Conservation (phyloP, 2,888 invertebrate species). For the Linnaemya vulpina region DNA sequence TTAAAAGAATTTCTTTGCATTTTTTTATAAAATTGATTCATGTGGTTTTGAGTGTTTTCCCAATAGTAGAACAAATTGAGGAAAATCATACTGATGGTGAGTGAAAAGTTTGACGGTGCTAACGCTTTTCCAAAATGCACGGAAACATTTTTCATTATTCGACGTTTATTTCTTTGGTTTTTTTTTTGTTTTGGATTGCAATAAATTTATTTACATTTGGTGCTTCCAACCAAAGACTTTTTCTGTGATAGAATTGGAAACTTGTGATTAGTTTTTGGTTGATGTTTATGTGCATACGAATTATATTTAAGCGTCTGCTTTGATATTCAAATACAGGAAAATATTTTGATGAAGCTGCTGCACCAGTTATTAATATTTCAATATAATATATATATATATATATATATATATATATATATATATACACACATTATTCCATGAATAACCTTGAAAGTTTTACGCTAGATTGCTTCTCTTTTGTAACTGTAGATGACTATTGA, state of each 20-base stretch:
- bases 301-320: not conserved
- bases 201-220: not conserved
- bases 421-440: too few species aligned
- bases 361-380: too few species aligned
- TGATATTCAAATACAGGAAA: too few species aligned
- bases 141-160: constrained; percentile 39
- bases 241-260: not conserved
- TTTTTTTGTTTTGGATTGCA: not conserved
- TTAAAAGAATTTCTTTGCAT: constrained; percentile 46
- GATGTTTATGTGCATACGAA: not conserved
- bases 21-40: constrained; percentile 51
- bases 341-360: too few species aligned
- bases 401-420: too few species aligned
- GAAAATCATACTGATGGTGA: constrained; percentile 24
- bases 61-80: constrained; percentile 25
- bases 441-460: too few species aligned
- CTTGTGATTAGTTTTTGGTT: too few species aligned
- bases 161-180: too few species aligned
- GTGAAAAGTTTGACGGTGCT: constrained; percentile 33
- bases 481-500: too few species aligned
- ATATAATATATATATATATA: too few species aligned
- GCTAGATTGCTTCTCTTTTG: too few species aligned
- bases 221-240: too few species aligned
- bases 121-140: constrained; percentile 45
- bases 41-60: constrained; percentile 58